Percentiles rank a stretch among this genome's conserved stretches.
phyloP scores from a whole-genome alignment of 2,888 invertebrate species.

The Alloplasta piceator region DNA sequence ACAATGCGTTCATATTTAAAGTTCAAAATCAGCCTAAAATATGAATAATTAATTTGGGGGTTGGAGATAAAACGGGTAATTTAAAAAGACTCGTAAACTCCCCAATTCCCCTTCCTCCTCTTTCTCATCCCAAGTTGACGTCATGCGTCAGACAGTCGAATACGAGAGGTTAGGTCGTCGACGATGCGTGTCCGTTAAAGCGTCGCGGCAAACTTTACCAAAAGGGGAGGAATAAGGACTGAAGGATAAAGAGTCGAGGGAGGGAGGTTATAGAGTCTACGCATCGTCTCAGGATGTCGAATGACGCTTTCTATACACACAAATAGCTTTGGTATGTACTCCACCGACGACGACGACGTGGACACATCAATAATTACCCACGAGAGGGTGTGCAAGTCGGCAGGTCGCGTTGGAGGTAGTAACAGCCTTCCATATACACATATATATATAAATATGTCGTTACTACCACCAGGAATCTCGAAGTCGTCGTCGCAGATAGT shows the following conservation, averaged over 20 bases:
- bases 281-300: constrained; percentile 40
- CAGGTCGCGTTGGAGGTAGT: constrained; percentile 70
- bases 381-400: constrained; percentile 74
- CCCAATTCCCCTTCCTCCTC: background rate
- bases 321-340: constrained; percentile 3
- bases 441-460: constrained; percentile 19
- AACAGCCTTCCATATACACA: constrained; percentile 44
- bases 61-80: no score
- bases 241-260: constrained; percentile 65
- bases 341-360: constrained; percentile 74
- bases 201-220: background rate
- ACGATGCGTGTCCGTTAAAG: constrained; percentile 41
- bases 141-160: constrained; percentile 20
- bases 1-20: no score
- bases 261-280: constrained; percentile 59
- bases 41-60: no score
- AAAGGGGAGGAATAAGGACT: constrained; percentile 48
- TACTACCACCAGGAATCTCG: constrained; percentile 48
- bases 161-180: constrained; percentile 4
- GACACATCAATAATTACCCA: constrained; percentile 83
- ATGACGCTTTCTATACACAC: constrained; percentile 31
- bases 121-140: constrained; percentile 19
- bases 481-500: constrained; percentile 52
- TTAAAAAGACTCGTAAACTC: background rate
- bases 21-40: no score